phyloP scores from a whole-genome alignment of 1,140 invertebrate species.

The Drosophila cardini region DNA sequence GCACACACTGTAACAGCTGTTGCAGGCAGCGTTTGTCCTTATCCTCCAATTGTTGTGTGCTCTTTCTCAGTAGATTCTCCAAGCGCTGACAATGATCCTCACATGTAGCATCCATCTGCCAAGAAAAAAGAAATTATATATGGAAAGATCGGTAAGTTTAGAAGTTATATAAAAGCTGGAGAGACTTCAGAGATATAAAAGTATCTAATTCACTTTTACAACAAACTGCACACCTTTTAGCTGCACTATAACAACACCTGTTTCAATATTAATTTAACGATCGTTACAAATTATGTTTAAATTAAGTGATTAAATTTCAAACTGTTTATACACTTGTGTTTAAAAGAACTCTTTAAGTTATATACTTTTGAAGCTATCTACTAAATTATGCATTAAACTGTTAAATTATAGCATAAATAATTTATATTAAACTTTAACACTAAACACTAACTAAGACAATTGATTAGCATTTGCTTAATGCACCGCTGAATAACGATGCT shows the following conservation, averaged over 20 bases:
- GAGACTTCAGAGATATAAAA: too few species aligned
- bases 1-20: slow-evolving; percentile 86
- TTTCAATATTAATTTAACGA: background rate
- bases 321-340: too few species aligned
- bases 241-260: background rate
- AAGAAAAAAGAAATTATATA: background rate
- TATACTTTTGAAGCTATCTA: too few species aligned
- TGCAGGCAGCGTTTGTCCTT: slow-evolving; percentile 86
- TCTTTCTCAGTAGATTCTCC: slow-evolving; percentile 60
- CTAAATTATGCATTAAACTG: too few species aligned
- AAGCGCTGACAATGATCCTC: slow-evolving; percentile 74
- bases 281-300: too few species aligned
- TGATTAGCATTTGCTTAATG: slow-evolving; percentile 53
- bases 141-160: too few species aligned
- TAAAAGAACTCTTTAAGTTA: too few species aligned
- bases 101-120: slow-evolving; percentile 73
- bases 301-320: too few species aligned
- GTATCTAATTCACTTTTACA: background rate
- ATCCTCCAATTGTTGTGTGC: slow-evolving; percentile 68
- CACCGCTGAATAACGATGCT: slow-evolving; percentile 47
- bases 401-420: slow-evolving; percentile 25
- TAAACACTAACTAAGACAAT: background rate
- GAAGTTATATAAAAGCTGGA: too few species aligned
- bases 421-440: slow-evolving; percentile 8
- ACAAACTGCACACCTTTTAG: background rate